A percentile compares a stretch with the other conserved stretches of the same genome.
Evolutionary conservation across 1,140 invertebrate genomes (phyloP).

Genomic region (Drosophila simulans): DNA sequence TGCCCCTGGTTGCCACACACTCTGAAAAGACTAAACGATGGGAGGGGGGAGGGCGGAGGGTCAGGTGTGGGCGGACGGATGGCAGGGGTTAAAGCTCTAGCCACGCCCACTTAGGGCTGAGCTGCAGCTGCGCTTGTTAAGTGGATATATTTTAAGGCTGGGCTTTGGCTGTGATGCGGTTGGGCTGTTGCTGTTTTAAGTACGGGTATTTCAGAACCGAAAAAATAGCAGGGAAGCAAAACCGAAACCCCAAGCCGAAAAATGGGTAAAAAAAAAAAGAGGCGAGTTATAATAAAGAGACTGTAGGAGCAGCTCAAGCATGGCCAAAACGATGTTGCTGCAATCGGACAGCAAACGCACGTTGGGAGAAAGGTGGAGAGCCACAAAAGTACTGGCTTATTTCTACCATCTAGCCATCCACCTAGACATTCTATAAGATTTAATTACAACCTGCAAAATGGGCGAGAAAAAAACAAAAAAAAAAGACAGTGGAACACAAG

Average conservation of each 20-base stretch:
- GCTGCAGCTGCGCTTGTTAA: constrained; percentile 51
- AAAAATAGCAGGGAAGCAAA: constrained; percentile 31
- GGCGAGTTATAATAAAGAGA: constrained; percentile 46
- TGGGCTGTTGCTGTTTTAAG: constrained; percentile 64
- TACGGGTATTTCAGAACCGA: constrained; percentile 61
- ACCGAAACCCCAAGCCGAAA: background rate
- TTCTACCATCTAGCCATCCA: constrained; percentile 9
- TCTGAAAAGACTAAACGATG: background rate
- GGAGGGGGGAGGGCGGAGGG: background rate
- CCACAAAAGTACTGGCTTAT: constrained; percentile 48
- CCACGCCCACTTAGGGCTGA: constrained; percentile 58
- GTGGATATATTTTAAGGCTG: constrained; percentile 65
- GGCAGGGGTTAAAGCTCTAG: constrained; percentile 38
- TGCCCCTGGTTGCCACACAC: constrained; percentile 60
- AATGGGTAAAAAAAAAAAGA: constrained; percentile 35
- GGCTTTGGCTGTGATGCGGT: constrained; percentile 54
- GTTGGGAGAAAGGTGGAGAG: constrained; percentile 32
- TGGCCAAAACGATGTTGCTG: constrained; percentile 52
- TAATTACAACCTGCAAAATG: constrained; percentile 58
- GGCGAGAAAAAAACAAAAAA: constrained; percentile 9
- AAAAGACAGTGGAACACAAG: background rate
- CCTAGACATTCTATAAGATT: constrained; percentile 68
- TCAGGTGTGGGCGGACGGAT: constrained; percentile 7
- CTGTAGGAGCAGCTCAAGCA: constrained; percentile 67
- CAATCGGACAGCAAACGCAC: constrained; percentile 31